Percentiles rank a stretch among this genome's conserved stretches.
phyloP scores from a whole-genome alignment of 1,140 invertebrate genomes.

The Hermetia illucens region DNA sequence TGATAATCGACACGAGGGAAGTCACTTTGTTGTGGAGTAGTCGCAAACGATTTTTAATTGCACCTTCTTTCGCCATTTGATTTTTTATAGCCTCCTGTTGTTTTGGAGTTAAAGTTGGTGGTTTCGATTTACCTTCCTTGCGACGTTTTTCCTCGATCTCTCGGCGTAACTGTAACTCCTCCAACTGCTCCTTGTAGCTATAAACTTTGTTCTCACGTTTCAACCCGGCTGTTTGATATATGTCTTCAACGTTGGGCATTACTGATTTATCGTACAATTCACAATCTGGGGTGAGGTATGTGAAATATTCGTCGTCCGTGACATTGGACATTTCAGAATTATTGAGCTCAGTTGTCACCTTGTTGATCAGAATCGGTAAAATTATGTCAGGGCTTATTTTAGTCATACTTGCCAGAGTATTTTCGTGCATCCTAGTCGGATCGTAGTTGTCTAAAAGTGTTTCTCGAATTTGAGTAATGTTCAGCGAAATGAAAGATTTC shows the following conservation, averaged over 20 bases:
- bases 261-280: conserved; percentile 84
- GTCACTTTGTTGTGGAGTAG: conserved; percentile 44
- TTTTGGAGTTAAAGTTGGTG: conserved; percentile 63
- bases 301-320: conserved; percentile 77
- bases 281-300: conserved; percentile 75
- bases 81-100: conserved; percentile 84
- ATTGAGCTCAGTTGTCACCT: conserved; percentile 41
- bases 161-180: conserved; percentile 79
- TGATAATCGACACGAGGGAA: conserved; percentile 46
- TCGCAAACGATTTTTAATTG: conserved; percentile 43
- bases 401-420: conserved; percentile 49
- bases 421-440: conserved; percentile 34
- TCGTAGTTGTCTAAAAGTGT: conserved; percentile 17
- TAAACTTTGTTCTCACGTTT: conserved; percentile 95
- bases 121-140: conserved; percentile 66
- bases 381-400: conserved; percentile 47
- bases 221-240: conserved; percentile 51
- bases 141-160: conserved; percentile 84
- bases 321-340: conserved; percentile 56
- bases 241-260: conserved; percentile 56
- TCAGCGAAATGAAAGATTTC: conserved; percentile 14
- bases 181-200: conserved; percentile 92
- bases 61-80: conserved; percentile 74
- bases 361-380: conserved; percentile 38
- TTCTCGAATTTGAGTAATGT: conserved; percentile 13